Conservation (phyloP, 2,797 vertebrate species). For the Micromesistius poutassou region DNA sequence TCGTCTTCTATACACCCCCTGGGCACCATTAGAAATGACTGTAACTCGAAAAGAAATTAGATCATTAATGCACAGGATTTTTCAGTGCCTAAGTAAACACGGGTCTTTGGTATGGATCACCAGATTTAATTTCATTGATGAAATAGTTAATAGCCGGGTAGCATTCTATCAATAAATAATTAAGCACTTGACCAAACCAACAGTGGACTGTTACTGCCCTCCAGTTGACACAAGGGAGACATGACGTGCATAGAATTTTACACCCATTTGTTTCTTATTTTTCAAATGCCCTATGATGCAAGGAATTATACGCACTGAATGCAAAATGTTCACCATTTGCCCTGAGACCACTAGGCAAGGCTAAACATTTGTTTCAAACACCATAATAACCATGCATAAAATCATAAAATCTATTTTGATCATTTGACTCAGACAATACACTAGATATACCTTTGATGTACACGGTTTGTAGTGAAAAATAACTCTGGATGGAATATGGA, state of each 20-base stretch:
- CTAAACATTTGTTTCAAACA: background rate
- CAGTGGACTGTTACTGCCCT: background rate
- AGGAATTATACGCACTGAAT: background rate
- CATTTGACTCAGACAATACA: background rate
- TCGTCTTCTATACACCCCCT: too few species aligned
- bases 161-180: background rate
- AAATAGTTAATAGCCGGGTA: background rate
- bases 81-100: too few species aligned
- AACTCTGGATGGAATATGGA: background rate
- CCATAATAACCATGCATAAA: background rate
- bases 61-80: too few species aligned
- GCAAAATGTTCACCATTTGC: background rate
- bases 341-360: background rate
- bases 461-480: background rate
- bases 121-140: background rate
- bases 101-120: too few species aligned
- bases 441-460: background rate
- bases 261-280: background rate
- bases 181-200: background rate
- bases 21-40: background rate
- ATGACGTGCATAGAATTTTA: background rate
- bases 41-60: background rate
- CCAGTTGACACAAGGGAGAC: background rate
- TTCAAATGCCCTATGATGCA: background rate
- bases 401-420: background rate